These are phyloP conservation scores for Omphaloscelis lunosa DNA, from an alignment of 2,888 invertebrate genomes.

Conservation along the genomic window DNA sequence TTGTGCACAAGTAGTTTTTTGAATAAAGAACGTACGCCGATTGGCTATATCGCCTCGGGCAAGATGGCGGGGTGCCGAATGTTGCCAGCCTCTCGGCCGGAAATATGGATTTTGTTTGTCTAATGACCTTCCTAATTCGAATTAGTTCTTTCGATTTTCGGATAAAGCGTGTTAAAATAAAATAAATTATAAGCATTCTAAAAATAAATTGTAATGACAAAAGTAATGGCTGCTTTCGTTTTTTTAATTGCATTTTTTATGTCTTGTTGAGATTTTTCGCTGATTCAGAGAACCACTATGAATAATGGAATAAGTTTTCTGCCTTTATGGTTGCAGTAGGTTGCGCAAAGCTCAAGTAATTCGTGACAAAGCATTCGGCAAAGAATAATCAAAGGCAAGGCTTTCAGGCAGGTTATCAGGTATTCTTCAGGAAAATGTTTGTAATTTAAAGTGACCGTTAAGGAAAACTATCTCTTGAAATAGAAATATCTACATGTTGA, in stretches of 20 bases:
- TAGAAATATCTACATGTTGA: not conserved
- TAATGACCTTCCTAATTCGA: constrained; percentile 81
- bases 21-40: constrained; percentile 85
- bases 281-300: constrained; percentile 35
- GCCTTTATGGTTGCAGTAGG: not conserved
- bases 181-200: constrained; percentile 20
- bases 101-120: constrained; percentile 86
- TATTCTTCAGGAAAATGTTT: not conserved
- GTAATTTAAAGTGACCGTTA: not conserved
- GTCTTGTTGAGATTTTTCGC: constrained; percentile 22
- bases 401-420: not conserved
- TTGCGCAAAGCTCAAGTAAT: not conserved
- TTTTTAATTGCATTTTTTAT: constrained; percentile 33
- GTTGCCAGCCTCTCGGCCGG: constrained; percentile 84
- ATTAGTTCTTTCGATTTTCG: constrained; percentile 64
- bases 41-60: constrained; percentile 87
- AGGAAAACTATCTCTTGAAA: not conserved
- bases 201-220: constrained; percentile 30
- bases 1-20: constrained; percentile 81
- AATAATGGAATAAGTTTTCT: constrained; percentile 11
- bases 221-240: constrained; percentile 34
- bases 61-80: constrained; percentile 87
- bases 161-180: constrained; percentile 41
- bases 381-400: no score
- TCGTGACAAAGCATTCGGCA: not conserved